Evolutionary conservation across 2,113 vertebrate species (phyloP), one percentile per base, ranked within the genome.

Genomic region (Scortum barcoo): DNA sequence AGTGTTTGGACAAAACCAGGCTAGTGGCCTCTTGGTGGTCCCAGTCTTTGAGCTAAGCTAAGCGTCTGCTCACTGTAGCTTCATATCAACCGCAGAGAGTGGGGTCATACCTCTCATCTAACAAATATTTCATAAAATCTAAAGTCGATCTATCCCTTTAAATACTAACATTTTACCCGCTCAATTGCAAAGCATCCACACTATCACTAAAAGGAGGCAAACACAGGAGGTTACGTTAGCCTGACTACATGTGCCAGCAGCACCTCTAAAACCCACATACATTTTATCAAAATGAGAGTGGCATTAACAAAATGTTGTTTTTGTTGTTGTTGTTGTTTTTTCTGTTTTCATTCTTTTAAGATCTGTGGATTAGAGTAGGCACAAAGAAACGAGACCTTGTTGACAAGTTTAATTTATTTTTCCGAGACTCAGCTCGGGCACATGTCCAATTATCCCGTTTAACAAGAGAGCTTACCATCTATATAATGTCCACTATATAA

Each of bases 401-500:
- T 40, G 11, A 63, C 14, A n/a, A 17, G 5, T 36, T 68, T 38
- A 20, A 62, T 62, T 61, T 26, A 26, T 74, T 46, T 46, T 46
- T 53, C 16, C 33, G 54, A 44, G 20, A 30, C 30, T 78, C 16
- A 30, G 7, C 44, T 46, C 7, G 0, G 38, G 54, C 4, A 53
- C 7, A 72, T 7, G 19, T 24, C 9, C 16, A 48, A 40, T 68
- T 30, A 68, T 50, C 14, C 7, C 46, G 24, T 17, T 26, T 19
- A 28, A 28, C 51, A 46, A 51, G 46, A 44, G 24, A 65, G 42
- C 17, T 22, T 51, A 42, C 56, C 26, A 28, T 77, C 58, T 4
- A 38, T 53, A 20, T 50, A 74, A 42, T 50, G 17, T 10, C 19
- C 7, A 33, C 50, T 11, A 71, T 36, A 65, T 65, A 61, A 84